A percentile compares a stretch with the other conserved stretches of the same genome.
These are phyloP conservation scores for Gouania willdenowi DNA, from an alignment of 2,797 vertebrate genomes.

Conservation along the genomic window DNA sequence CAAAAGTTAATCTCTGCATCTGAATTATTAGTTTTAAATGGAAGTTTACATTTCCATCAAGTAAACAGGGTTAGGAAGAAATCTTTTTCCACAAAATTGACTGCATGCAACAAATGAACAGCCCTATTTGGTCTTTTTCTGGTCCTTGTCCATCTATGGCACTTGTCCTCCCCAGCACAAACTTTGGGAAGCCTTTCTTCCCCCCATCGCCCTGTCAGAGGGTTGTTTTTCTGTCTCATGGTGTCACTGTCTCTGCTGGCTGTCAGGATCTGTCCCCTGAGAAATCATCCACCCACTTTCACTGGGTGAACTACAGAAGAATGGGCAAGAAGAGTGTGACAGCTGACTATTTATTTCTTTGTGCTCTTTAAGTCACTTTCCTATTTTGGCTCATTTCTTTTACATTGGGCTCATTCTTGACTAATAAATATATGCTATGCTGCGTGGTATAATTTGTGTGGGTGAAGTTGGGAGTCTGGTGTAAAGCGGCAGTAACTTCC, in stretches of 20 bases:
- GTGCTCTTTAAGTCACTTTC: constrained; percentile 2
- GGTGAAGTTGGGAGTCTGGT: constrained; percentile 2
- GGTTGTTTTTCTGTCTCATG: background rate
- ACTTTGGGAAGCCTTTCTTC: too few species aligned
- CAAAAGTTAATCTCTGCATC: too few species aligned
- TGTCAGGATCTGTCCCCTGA: constrained; percentile 11
- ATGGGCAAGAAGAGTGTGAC: background rate
- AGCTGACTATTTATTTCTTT: constrained; percentile 5
- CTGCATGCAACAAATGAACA: too few species aligned
- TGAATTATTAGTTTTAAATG: too few species aligned
- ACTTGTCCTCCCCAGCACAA: constrained; percentile 3
- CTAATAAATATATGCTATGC: too few species aligned
- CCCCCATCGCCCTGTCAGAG: constrained; percentile 13
- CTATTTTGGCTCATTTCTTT: too few species aligned
- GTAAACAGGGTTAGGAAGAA: too few species aligned
- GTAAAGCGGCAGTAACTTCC: constrained; percentile 18
- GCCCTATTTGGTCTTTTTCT: too few species aligned
- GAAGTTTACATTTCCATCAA: too few species aligned
- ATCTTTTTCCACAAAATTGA: too few species aligned
- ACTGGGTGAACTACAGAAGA: constrained; percentile 6
- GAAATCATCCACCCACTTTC: constrained; percentile 11
- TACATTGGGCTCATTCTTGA: too few species aligned
- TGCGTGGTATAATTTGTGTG: constrained; percentile 3
- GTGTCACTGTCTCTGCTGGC: constrained; percentile 15
- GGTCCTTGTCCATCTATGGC: too few species aligned